phyloP scores from a whole-genome alignment of 2,113 vertebrate genomes.

The Eulacestoma nigropectus region DNA sequence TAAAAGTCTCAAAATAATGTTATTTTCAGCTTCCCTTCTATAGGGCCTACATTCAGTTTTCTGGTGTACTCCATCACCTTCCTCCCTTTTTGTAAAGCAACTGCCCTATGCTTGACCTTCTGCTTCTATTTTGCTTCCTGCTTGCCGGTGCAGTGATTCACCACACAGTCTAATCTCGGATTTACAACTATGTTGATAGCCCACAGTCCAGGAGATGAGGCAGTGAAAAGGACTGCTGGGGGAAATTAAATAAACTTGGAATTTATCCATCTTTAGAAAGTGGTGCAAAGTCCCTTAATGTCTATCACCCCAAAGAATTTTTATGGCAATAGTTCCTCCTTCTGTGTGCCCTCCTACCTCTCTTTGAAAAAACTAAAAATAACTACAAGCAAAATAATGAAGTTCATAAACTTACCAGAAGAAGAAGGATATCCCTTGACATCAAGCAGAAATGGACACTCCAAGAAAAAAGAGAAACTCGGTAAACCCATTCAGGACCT shows the following conservation, averaged over 20 bases:
- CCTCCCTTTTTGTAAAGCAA: neutral
- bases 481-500: neutral
- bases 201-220: neutral
- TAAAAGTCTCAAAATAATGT: neutral
- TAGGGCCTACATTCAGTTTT: neutral
- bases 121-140: neutral
- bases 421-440: neutral
- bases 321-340: neutral
- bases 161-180: neutral
- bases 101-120: neutral
- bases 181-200: neutral
- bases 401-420: neutral
- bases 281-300: neutral
- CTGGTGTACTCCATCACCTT: neutral
- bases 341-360: neutral
- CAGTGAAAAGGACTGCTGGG: neutral
- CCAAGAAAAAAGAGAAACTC: neutral
- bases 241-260: neutral
- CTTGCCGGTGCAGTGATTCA: neutral
- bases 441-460: neutral
- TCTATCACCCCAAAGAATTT: neutral
- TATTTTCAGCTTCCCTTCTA: neutral
- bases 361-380: neutral
- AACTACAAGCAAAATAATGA: neutral
- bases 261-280: neutral